These are phyloP conservation scores for Thalassarche chlororhynchos DNA, from an alignment of 2,113 vertebrate species.

Conservation along the genomic window DNA sequence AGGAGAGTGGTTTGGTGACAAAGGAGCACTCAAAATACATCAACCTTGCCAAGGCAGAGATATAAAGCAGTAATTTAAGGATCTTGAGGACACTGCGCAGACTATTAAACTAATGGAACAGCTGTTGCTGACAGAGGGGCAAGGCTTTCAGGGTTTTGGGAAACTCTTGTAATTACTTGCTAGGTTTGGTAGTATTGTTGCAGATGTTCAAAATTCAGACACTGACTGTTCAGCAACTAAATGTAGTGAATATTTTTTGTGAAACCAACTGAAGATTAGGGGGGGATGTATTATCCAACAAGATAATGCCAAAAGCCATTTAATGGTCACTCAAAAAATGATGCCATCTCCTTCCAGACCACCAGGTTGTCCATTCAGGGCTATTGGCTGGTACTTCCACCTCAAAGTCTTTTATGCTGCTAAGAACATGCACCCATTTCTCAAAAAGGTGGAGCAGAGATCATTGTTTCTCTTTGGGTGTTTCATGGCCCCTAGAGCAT, in stretches of 20 bases:
- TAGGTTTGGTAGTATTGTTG: conserved; percentile 4
- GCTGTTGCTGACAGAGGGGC: conserved; percentile 7
- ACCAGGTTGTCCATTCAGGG: not conserved
- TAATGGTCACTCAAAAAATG: not conserved
- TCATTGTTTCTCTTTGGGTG: not conserved
- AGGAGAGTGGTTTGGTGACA: not conserved
- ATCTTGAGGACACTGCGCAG: conserved; percentile 26
- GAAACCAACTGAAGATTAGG: not conserved
- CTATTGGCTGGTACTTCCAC: not conserved
- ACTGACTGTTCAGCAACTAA: not conserved
- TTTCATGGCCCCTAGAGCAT: not conserved
- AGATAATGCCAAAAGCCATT: not conserved
- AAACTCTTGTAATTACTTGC: conserved; percentile 56
- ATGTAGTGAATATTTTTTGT: not conserved
- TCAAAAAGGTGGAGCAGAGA: not conserved
- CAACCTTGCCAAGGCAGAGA: not conserved
- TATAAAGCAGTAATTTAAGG: conserved; percentile 54
- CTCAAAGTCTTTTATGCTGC: not conserved
- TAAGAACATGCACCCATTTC: not conserved
- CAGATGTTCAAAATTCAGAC: not conserved
- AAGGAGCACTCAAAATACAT: not conserved
- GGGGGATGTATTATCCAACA: not conserved
- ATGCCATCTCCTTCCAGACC: not conserved
- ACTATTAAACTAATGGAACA: conserved; percentile 58
- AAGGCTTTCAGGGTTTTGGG: not conserved